phyloP scores from a whole-genome alignment of 2,113 vertebrate species.

The Artemisiospiza belli region DNA sequence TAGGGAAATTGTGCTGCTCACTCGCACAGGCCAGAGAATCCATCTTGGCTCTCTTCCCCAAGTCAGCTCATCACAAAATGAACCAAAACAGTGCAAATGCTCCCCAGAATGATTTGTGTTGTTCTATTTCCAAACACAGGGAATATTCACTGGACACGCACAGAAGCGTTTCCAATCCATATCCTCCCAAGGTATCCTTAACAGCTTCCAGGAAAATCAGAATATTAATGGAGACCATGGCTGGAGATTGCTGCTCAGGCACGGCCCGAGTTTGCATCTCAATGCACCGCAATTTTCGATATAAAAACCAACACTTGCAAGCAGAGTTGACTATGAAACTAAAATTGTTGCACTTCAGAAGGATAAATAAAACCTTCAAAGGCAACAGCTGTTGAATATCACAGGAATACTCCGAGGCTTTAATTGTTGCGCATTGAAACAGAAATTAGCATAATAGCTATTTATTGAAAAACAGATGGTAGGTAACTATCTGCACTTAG shows the following conservation, averaged over 20 bases:
- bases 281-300: neutral
- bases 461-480: slow-evolving; percentile 52
- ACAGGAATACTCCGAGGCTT: neutral
- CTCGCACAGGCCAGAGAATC: slow-evolving; percentile 3
- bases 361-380: slow-evolving; percentile 61
- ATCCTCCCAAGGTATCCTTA: neutral
- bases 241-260: neutral
- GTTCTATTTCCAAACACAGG: neutral
- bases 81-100: neutral
- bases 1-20: slow-evolving; percentile 52
- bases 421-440: slow-evolving; percentile 30
- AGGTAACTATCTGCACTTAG: slow-evolving; percentile 40
- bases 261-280: slow-evolving; percentile 47
- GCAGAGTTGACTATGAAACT: slow-evolving; percentile 26
- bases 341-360: slow-evolving; percentile 39
- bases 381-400: slow-evolving; percentile 52
- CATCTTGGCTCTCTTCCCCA: slow-evolving; percentile 7
- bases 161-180: neutral
- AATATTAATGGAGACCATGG: neutral
- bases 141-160: fast-evolving
- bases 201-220: neutral
- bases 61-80: neutral
- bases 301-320: slow-evolving; percentile 32
- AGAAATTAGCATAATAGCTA: slow-evolving; percentile 53
- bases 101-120: neutral